A percentile compares a stretch with the other conserved stretches of the same genome.
phyloP scores from a whole-genome alignment of 2,113 vertebrate species.

The Mungos mungo region DNA sequence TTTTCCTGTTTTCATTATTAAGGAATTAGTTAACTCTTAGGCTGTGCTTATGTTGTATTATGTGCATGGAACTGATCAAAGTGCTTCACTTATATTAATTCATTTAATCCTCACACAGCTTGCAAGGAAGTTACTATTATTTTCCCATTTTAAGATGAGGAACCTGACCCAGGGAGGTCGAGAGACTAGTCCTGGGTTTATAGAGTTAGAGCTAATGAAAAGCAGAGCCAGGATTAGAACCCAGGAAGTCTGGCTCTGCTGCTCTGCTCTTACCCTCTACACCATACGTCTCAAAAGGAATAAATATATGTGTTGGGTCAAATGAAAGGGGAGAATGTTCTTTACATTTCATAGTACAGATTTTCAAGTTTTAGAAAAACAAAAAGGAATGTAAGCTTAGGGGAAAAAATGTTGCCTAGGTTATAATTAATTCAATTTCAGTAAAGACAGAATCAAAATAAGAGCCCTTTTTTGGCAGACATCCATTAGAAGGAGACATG shows the following conservation, averaged over 20 bases:
- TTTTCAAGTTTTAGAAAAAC: conserved; percentile 23
- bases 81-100: background rate
- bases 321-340: background rate
- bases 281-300: background rate
- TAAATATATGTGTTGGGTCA: background rate
- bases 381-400: background rate
- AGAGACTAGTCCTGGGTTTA: background rate
- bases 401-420: background rate
- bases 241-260: too few species aligned
- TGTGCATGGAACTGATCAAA: background rate
- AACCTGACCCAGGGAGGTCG: background rate
- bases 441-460: conserved; percentile 31
- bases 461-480: background rate
- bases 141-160: background rate
- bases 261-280: background rate
- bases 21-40: background rate
- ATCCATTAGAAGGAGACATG: background rate
- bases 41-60: background rate
- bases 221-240: background rate
- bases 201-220: background rate
- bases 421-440: conserved; percentile 24
- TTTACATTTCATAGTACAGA: background rate
- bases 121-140: background rate
- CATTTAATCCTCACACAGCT: background rate
- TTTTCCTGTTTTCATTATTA: background rate